These are phyloP conservation scores for Myiagra hebetior DNA, from an alignment of 2,113 vertebrate genomes.

Conservation along the genomic window DNA sequence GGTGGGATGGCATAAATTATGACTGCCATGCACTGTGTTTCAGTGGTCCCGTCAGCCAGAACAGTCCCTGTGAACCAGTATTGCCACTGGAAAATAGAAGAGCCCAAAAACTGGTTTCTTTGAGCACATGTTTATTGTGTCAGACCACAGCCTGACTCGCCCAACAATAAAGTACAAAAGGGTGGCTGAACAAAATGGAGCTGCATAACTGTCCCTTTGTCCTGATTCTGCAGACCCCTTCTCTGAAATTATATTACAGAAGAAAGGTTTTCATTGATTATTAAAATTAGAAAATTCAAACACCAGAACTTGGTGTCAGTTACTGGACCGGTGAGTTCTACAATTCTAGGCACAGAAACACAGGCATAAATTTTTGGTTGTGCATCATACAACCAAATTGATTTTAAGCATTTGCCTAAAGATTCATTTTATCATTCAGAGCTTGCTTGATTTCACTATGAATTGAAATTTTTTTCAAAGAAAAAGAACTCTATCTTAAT, in stretches of 20 bases:
- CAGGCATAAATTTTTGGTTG: fast-evolving
- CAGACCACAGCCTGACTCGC: neutral
- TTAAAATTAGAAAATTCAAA: neutral
- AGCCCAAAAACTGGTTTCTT: neutral
- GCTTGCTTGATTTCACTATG: neutral
- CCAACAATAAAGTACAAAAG: neutral
- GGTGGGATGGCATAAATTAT: neutral
- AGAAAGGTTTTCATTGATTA: neutral
- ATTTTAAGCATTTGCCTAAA: neutral
- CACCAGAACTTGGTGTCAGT: neutral
- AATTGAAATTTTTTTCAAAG: neutral
- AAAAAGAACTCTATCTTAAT: neutral
- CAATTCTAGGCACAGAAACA: neutral
- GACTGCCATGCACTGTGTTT: neutral
- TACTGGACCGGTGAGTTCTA: neutral
- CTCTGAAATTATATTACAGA: neutral
- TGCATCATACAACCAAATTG: neutral
- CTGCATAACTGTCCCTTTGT: neutral
- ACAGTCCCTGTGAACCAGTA: neutral
- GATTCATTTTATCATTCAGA: neutral
- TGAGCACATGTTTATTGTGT: neutral
- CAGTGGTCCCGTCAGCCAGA: neutral
- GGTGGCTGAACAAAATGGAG: neutral
- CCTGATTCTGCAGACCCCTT: neutral
- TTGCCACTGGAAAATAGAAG: neutral